These are phyloP conservation scores for Micropterix aruncella DNA, from an alignment of 2,888 invertebrate species.

Conservation along the genomic window DNA sequence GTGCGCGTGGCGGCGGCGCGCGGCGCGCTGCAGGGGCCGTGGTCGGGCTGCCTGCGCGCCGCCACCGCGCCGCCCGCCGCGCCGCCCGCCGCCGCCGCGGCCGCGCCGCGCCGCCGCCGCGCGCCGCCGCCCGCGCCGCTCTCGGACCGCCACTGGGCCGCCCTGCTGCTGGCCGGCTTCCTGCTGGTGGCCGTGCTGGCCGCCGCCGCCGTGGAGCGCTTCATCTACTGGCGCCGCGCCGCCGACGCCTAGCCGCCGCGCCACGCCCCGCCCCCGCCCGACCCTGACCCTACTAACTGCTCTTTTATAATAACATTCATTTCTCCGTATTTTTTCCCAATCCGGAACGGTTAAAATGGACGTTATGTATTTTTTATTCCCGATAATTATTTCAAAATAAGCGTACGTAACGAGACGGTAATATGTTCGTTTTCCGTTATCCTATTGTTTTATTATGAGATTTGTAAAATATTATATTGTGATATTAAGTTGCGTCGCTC, in stretches of 20 bases:
- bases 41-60: slow-evolving; percentile 50
- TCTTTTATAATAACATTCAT: too few relatives aligned
- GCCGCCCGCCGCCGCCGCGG: slow-evolving; percentile 24
- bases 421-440: too few relatives aligned
- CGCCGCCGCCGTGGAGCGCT: slow-evolving; percentile 44
- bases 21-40: slow-evolving; percentile 51
- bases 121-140: slow-evolving; percentile 42
- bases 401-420: too few relatives aligned
- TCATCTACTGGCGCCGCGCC: slow-evolving; percentile 17
- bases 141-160: slow-evolving; percentile 44
- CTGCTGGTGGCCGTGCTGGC: slow-evolving; percentile 44
- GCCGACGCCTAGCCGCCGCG: background rate
- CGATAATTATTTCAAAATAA: too few relatives aligned
- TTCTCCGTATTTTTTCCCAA: background rate
- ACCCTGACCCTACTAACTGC: too few relatives aligned
- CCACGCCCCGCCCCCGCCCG: too few relatives aligned
- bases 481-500: too few relatives aligned
- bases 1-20: slow-evolving; percentile 71
- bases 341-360: too few relatives aligned
- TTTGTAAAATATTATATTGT: too few relatives aligned
- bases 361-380: too few relatives aligned
- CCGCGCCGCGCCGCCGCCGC: slow-evolving; percentile 21
- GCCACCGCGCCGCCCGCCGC: slow-evolving; percentile 22
- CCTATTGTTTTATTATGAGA: too few relatives aligned
- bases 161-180: slow-evolving; percentile 45